These are phyloP conservation scores for Rhinopomastus cyanomelas DNA, from an alignment of 2,113 vertebrate species.

Conservation along the genomic window DNA sequence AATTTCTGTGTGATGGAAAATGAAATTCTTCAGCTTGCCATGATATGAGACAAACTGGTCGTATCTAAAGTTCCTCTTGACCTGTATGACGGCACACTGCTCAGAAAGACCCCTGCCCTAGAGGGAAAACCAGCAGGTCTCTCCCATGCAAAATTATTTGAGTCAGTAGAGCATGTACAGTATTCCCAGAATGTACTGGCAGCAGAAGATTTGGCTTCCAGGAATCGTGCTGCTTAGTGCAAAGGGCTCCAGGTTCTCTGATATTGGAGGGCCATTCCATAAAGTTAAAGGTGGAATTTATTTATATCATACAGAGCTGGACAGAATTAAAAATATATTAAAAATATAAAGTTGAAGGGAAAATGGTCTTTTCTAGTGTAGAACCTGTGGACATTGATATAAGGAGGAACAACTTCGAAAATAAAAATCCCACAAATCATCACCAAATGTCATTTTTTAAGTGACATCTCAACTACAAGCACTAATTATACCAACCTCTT, in stretches of 20 bases:
- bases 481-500: neutral
- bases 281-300: neutral
- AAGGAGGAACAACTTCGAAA: neutral
- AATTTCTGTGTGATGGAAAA: neutral
- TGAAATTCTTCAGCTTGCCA: neutral
- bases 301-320: neutral
- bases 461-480: neutral
- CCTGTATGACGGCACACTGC: neutral
- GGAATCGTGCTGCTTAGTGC: neutral
- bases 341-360: accelerated
- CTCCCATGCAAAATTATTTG: neutral
- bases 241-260: neutral
- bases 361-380: accelerated
- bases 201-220: neutral
- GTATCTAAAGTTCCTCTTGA: neutral
- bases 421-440: neutral
- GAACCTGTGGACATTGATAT: neutral
- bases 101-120: neutral
- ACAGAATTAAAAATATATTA: neutral
- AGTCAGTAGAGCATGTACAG: neutral
- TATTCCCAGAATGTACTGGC: conserved; percentile 22
- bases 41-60: neutral
- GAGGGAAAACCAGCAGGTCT: neutral
- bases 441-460: neutral
- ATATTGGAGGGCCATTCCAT: neutral